phyloP scores from a whole-genome alignment of 2,797 vertebrate genomes.

The Chromobotia macracanthus region DNA sequence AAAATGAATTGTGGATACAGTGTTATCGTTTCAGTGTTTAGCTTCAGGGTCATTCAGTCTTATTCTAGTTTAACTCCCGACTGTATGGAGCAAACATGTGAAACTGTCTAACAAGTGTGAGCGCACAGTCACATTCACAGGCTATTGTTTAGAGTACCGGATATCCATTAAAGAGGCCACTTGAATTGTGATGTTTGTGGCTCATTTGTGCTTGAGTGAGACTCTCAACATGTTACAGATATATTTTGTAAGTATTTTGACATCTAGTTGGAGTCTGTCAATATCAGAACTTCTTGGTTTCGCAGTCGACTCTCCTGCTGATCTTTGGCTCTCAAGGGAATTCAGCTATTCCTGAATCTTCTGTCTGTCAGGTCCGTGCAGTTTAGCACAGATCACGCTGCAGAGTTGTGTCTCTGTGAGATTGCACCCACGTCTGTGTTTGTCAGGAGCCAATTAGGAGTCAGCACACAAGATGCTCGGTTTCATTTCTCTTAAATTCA shows the following conservation, averaged over 20 bases:
- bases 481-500: slow-evolving; percentile 49
- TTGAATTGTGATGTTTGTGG: slow-evolving; percentile 18
- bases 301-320: neutral
- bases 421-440: slow-evolving; percentile 34
- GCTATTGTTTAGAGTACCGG: neutral
- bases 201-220: slow-evolving; percentile 16
- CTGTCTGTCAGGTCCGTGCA: slow-evolving; percentile 26
- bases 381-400: slow-evolving; percentile 30
- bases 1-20: slow-evolving; percentile 44
- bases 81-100: slow-evolving; percentile 47
- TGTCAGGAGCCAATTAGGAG: slow-evolving; percentile 50
- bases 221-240: neutral
- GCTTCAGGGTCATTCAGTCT: slow-evolving; percentile 33
- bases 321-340: neutral
- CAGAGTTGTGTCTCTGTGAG: slow-evolving; percentile 40
- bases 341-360: slow-evolving; percentile 29
- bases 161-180: slow-evolving; percentile 14
- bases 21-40: slow-evolving; percentile 43
- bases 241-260: neutral
- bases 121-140: neutral
- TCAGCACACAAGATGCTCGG: slow-evolving; percentile 25
- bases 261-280: neutral
- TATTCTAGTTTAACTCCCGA: slow-evolving; percentile 43
- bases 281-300: slow-evolving; percentile 12
- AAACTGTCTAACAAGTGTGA: neutral